Conservation (phyloP, 2,888 invertebrate genomes). For the Orthosia cruda region DNA sequence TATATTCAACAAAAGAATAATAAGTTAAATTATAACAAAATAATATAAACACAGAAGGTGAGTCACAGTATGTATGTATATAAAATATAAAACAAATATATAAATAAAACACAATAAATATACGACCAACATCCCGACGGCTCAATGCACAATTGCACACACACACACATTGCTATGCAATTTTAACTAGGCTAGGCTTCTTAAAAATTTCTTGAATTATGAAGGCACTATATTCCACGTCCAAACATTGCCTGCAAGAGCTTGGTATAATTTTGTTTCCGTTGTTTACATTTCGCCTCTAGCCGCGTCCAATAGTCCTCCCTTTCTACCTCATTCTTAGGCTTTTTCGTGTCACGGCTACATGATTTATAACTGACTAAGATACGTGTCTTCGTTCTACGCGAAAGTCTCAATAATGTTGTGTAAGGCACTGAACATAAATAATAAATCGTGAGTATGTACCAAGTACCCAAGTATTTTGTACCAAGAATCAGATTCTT, state of each 20-base stretch:
- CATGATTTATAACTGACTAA: slow-evolving; percentile 65
- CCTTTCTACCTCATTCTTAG: slow-evolving; percentile 50
- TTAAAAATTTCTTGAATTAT: slow-evolving; percentile 22
- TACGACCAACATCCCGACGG: too few relatives aligned
- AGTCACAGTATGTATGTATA: too few relatives aligned
- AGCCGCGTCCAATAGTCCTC: slow-evolving; percentile 39
- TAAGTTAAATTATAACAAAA: too few relatives aligned
- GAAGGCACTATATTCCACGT: slow-evolving; percentile 14
- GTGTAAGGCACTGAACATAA: slow-evolving; percentile 40
- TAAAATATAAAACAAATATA: too few relatives aligned
- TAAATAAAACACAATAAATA: too few relatives aligned
- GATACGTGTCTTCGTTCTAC: slow-evolving; percentile 61
- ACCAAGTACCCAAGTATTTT: slow-evolving; percentile 24
- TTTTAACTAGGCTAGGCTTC: neutral
- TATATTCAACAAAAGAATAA: too few relatives aligned
- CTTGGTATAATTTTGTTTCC: slow-evolving; percentile 35
- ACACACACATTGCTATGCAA: neutral
- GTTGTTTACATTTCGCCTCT: slow-evolving; percentile 48
- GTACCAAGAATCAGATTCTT: slow-evolving; percentile 23
- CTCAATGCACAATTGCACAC: too few relatives aligned
- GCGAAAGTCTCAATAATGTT: slow-evolving; percentile 42
- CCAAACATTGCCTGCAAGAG: slow-evolving; percentile 37
- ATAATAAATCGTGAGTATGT: slow-evolving; percentile 56
- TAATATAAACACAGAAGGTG: too few relatives aligned
- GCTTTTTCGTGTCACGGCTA: slow-evolving; percentile 62